These are phyloP conservation scores for Thysanoteuthis rhombus DNA, from an alignment of 2,888 invertebrate genomes.

Conservation along the genomic window DNA sequence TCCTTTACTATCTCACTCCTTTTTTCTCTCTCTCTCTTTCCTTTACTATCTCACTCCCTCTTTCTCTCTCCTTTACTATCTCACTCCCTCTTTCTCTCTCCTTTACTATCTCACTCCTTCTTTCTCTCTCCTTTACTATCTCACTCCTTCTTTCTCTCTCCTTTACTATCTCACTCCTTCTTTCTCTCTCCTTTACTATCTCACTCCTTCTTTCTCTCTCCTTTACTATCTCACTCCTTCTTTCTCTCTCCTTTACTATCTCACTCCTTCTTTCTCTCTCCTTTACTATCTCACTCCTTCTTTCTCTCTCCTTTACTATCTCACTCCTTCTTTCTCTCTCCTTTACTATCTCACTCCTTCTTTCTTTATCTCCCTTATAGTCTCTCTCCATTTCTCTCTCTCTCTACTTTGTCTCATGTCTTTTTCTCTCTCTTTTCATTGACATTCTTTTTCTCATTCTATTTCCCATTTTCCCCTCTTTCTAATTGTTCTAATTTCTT, in stretches of 20 bases:
- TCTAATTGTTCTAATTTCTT: not conserved
- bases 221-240: too few relatives aligned
- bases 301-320: not conserved
- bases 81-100: fast-evolving
- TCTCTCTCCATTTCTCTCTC: not conserved
- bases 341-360: not conserved
- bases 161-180: too few relatives aligned
- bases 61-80: too few relatives aligned
- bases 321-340: not conserved
- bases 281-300: too few relatives aligned
- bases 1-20: not conserved
- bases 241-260: too few relatives aligned
- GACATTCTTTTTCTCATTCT: not conserved
- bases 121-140: too few relatives aligned
- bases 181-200: too few relatives aligned
- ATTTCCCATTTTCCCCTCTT: not conserved
- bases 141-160: too few relatives aligned
- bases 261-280: too few relatives aligned
- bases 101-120: too few relatives aligned
- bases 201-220: too few relatives aligned
- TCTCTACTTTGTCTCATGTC: not conserved
- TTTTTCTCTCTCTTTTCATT: not conserved
- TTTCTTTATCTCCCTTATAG: not conserved
- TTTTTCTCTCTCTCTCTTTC: not conserved
- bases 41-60: too few relatives aligned